phyloP scores from a whole-genome alignment of 2,113 vertebrate genomes.

The Hyaena hyaena region DNA sequence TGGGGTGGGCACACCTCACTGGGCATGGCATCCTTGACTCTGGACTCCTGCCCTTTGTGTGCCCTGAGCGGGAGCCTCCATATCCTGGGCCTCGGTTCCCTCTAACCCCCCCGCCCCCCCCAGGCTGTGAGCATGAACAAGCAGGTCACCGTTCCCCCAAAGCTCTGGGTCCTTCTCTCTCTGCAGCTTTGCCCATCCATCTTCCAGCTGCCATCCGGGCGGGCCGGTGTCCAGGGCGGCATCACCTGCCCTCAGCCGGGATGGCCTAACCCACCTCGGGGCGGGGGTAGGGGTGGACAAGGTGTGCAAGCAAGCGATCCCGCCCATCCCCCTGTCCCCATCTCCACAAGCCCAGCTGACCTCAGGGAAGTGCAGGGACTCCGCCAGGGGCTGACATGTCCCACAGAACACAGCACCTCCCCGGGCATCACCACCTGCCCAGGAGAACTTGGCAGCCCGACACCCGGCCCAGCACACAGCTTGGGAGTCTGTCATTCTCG shows the following conservation, averaged over 20 bases:
- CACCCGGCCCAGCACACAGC: not conserved
- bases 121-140: not conserved
- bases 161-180: not conserved
- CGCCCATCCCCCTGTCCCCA: not conserved
- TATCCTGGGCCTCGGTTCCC: not conserved
- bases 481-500: rapidly evolving
- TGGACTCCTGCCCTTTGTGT: not conserved
- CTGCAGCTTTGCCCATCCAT: not conserved
- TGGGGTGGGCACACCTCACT: too few species aligned
- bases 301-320: not conserved
- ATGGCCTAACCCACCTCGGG: rapidly evolving
- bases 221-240: rapidly evolving
- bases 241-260: not conserved
- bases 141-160: not conserved
- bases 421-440: rapidly evolving
- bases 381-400: too few species aligned
- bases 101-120: not conserved
- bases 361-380: not conserved
- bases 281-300: not conserved
- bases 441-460: not conserved
- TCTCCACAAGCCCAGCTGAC: not conserved
- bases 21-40: not conserved
- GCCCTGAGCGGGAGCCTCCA: rapidly evolving
- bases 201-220: not conserved
- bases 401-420: too few species aligned